Conservation (phyloP, 2,797 vertebrate genomes). For the Xiphorhynchus erythropygius region DNA sequence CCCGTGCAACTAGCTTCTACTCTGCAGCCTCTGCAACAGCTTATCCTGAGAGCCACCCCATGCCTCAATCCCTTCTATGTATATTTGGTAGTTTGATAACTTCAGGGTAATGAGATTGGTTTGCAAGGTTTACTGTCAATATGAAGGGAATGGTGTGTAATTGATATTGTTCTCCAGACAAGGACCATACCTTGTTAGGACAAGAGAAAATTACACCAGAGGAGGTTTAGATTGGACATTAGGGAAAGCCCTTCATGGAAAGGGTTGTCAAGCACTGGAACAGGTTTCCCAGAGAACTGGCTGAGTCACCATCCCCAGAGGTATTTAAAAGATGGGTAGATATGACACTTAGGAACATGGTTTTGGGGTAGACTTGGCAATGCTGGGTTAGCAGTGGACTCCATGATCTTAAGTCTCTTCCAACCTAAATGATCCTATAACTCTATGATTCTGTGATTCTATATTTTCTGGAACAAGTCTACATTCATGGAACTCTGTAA, state of each 20-base stretch:
- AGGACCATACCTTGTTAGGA: neutral
- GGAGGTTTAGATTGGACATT: neutral
- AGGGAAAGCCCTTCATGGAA: neutral
- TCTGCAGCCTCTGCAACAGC: neutral
- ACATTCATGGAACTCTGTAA: neutral
- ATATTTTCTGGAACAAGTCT: neutral
- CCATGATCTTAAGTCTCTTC: neutral
- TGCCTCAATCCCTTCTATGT: rapidly evolving
- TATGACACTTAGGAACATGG: neutral
- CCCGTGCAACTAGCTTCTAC: rapidly evolving
- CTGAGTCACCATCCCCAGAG: neutral
- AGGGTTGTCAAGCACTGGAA: neutral
- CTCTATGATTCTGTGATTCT: neutral
- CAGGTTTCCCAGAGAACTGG: neutral
- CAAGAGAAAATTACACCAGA: neutral
- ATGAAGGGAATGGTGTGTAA: neutral
- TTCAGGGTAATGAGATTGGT: neutral
- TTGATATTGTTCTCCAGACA: neutral
- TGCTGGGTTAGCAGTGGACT: neutral
- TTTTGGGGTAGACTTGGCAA: neutral
- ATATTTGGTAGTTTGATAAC: neutral
- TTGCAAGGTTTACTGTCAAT: neutral
- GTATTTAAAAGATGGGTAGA: neutral
- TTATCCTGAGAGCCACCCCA: too few species aligned
- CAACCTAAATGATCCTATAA: neutral